These are phyloP conservation scores for Bruchidius siliquastri DNA, from an alignment of 2,888 invertebrate genomes.

Conservation along the genomic window DNA sequence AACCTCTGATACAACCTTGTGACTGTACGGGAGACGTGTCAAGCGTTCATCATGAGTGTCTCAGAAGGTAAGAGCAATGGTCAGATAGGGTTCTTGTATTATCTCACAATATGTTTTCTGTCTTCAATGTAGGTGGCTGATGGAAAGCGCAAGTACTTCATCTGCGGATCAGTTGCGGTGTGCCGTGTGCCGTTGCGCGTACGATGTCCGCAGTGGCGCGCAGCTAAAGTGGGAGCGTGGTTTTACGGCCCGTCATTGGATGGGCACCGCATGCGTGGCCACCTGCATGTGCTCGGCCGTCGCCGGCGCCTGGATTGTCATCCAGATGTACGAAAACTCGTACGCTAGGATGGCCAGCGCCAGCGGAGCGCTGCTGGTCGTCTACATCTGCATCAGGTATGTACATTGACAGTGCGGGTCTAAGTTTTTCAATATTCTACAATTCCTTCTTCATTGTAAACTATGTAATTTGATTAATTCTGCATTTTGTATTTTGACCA, in stretches of 20 bases:
- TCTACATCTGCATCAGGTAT: constrained; percentile 80
- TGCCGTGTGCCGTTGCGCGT: constrained; percentile 80
- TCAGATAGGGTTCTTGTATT: too few relatives aligned
- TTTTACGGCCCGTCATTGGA: constrained; percentile 79
- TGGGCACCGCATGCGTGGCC: constrained; percentile 74
- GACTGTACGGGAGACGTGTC: constrained; percentile 90
- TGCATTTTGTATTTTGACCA: too few relatives aligned
- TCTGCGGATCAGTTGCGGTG: constrained; percentile 52
- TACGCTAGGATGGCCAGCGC: constrained; percentile 75
- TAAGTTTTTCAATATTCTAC: neutral
- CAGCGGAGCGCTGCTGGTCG: constrained; percentile 74
- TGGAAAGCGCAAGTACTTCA: constrained; percentile 58
- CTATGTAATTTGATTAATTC: too few relatives aligned
- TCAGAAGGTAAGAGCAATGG: constrained; percentile 57
- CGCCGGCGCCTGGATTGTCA: constrained; percentile 73
- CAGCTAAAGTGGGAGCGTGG: constrained; percentile 80
- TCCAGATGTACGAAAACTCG: constrained; percentile 73
- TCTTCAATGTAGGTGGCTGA: constrained; percentile 59
- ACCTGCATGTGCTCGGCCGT: constrained; percentile 73
- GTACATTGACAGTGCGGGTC: constrained; percentile 22
- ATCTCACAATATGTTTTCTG: too few relatives aligned
- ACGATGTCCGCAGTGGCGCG: constrained; percentile 72
- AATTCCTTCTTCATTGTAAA: too few relatives aligned
- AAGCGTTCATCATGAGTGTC: constrained; percentile 86
- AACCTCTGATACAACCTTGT: constrained; percentile 85